These are phyloP conservation scores for Ennomos fuscantarius DNA, from an alignment of 2,888 invertebrate species.

Conservation along the genomic window DNA sequence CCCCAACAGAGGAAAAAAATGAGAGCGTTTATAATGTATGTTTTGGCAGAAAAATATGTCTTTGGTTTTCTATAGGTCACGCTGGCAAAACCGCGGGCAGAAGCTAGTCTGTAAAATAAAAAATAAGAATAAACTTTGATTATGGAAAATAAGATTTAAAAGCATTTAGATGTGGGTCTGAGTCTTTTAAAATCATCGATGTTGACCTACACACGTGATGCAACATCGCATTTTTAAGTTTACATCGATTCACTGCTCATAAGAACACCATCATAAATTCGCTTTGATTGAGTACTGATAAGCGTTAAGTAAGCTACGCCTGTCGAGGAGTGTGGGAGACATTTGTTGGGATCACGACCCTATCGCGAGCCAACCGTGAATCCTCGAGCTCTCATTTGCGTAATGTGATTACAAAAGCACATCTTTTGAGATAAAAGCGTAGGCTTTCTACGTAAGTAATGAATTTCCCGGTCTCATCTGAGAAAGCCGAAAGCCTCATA, in stretches of 20 bases:
- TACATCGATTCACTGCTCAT: constrained; percentile 24
- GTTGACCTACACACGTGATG: no score
- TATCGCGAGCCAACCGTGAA: constrained; percentile 76
- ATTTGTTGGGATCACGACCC: constrained; percentile 79
- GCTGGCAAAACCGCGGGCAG: no score
- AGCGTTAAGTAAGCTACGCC: constrained; percentile 59
- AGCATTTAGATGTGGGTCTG: no score
- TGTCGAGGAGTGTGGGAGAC: constrained; percentile 68
- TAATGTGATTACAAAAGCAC: constrained; percentile 85
- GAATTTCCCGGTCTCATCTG: constrained; percentile 72
- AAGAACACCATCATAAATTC: constrained; percentile 26
- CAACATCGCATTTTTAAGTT: background rate
- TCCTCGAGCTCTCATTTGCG: constrained; percentile 80
- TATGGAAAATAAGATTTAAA: no score
- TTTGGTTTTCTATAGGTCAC: no score
- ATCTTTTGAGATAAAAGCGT: constrained; percentile 81
- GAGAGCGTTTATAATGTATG: no score
- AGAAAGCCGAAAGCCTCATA: constrained; percentile 64
- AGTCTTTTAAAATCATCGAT: no score
- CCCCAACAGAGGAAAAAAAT: no score
- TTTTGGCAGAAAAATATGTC: no score
- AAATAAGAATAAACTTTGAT: no score
- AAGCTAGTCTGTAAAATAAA: no score
- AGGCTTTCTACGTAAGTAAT: constrained; percentile 80
- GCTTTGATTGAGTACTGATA: constrained; percentile 49